These are phyloP conservation scores for Sylvilagus floridanus DNA, from an alignment of 2,797 vertebrate genomes.

Conservation along the genomic window DNA sequence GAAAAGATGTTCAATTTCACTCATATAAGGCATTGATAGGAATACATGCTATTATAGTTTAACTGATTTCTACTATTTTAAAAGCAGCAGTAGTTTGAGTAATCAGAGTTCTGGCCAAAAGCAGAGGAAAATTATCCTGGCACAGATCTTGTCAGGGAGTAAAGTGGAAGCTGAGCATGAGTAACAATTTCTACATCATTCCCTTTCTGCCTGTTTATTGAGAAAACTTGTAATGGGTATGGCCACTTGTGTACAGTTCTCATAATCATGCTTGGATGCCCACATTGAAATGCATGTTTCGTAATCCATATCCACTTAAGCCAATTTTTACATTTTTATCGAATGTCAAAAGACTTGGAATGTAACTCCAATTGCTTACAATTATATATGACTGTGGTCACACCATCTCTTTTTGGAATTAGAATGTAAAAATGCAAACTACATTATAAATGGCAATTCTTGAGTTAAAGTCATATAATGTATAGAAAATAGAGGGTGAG, in stretches of 20 bases:
- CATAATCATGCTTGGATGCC: neutral
- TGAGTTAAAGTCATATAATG: neutral
- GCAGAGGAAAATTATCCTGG: neutral
- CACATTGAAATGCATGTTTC: neutral
- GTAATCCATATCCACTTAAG: neutral
- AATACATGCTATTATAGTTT: too few relatives aligned
- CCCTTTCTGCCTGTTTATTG: neutral
- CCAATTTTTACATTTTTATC: neutral
- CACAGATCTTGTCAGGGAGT: neutral
- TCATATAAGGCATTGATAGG: too few relatives aligned
- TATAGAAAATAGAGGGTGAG: neutral
- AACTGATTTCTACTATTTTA: too few relatives aligned
- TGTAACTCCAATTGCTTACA: neutral
- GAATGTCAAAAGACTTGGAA: neutral
- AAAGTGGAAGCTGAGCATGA: neutral
- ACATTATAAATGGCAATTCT: neutral
- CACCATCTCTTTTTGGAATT: neutral
- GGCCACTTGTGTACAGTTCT: neutral
- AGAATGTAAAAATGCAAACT: neutral
- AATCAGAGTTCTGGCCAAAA: neutral
- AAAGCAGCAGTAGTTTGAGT: neutral
- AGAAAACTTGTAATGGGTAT: neutral
- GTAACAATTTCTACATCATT: neutral
- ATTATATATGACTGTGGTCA: neutral
- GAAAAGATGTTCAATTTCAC: too few relatives aligned